Evolutionary conservation across 2,888 invertebrate genomes (phyloP).

Genomic region (Thelaira solivaga): DNA sequence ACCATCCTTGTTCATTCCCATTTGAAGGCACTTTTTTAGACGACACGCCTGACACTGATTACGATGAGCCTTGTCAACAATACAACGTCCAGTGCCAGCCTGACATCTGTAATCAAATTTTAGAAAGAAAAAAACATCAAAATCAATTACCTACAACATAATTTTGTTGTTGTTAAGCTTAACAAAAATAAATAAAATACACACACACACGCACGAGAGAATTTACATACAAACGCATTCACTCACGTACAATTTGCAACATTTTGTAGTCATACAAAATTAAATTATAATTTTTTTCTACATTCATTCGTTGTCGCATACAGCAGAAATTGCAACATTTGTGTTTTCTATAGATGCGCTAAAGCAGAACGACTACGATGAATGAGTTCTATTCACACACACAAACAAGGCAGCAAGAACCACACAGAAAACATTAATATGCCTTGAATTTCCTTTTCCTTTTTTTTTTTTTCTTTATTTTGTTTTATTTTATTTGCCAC

Average conservation of each 20-base stretch:
- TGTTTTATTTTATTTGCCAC: slow-evolving; percentile 44
- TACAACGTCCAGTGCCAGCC: slow-evolving; percentile 97
- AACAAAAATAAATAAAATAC: background rate
- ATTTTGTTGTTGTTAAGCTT: background rate
- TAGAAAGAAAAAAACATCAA: slow-evolving; percentile 34
- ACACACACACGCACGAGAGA: background rate
- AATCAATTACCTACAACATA: slow-evolving; percentile 40
- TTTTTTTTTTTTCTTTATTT: background rate
- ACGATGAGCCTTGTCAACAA: slow-evolving; percentile 98
- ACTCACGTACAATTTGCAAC: background rate
- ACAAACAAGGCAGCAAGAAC: background rate
- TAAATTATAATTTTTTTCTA: slow-evolving; percentile 47
- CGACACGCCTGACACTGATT: slow-evolving; percentile 99
- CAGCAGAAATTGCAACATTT: slow-evolving; percentile 61
- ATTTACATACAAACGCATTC: slow-evolving; percentile 25
- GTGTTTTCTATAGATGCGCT: slow-evolving; percentile 53
- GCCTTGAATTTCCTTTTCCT: slow-evolving; percentile 3
- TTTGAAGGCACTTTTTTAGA: slow-evolving; percentile 97
- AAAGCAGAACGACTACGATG: slow-evolving; percentile 49
- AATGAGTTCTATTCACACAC: background rate
- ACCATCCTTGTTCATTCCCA: slow-evolving; percentile 99
- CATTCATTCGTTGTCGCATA: no score
- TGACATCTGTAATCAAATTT: slow-evolving; percentile 87
- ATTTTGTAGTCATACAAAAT: slow-evolving; percentile 32
- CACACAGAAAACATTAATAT: slow-evolving; percentile 5